These are phyloP conservation scores for Tipula lateralis DNA, from an alignment of 2,888 invertebrate species.

Conservation along the genomic window DNA sequence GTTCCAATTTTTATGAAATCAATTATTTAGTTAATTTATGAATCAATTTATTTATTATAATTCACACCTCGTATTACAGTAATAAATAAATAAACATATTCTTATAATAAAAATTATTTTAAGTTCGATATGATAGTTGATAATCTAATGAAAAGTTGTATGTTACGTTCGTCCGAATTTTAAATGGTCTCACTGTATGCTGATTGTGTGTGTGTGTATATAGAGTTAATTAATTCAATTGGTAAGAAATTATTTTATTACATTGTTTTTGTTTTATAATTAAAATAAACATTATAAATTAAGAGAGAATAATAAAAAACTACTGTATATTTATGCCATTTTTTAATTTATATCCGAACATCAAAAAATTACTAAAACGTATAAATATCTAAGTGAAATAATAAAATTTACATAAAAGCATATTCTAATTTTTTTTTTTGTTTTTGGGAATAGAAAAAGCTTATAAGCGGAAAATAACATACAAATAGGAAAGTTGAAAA, in stretches of 20 bases:
- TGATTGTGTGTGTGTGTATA: no score
- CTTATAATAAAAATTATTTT: no score
- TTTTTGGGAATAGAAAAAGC: not conserved
- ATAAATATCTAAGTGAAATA: constrained; percentile 16
- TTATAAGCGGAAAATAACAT: constrained; percentile 1
- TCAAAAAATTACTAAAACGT: not conserved
- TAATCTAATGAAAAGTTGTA: no score
- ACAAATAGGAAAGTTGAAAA: not conserved
- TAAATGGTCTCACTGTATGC: no score
- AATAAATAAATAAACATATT: not conserved
- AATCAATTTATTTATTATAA: no score
- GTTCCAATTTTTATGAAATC: no score
- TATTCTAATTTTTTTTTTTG: not conserved
- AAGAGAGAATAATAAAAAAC: not conserved
- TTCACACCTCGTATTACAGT: no score
- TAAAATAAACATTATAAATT: not conserved
- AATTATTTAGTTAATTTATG: no score
- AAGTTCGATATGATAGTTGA: no score
- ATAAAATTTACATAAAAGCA: not conserved
- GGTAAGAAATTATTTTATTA: not conserved
- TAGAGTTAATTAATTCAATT: not conserved
- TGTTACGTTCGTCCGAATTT: no score
- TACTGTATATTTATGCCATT: not conserved
- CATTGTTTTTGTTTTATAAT: not conserved
- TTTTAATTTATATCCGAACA: not conserved